Evolutionary conservation across 2,797 vertebrate species (phyloP).

Genomic region (Paratrypauchen microcephalus): DNA sequence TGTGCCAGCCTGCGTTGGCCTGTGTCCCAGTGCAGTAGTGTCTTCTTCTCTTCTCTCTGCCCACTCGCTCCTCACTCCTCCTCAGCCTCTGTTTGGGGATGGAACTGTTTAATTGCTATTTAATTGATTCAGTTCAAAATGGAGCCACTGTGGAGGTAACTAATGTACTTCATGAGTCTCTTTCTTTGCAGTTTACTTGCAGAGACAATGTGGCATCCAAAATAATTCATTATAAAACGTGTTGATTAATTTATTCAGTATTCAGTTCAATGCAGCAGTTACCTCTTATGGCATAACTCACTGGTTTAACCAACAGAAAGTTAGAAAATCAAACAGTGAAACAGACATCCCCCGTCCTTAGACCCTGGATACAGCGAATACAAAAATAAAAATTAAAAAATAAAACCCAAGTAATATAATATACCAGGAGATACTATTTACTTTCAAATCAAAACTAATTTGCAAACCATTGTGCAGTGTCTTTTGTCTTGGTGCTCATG

Average conservation of each 20-base stretch:
- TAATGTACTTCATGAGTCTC: conserved; percentile 33
- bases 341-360: too few relatives aligned
- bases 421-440: too few relatives aligned
- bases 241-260: background rate
- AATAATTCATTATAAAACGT: background rate
- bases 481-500: too few relatives aligned
- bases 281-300: too few relatives aligned
- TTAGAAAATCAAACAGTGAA: too few relatives aligned
- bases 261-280: too few relatives aligned
- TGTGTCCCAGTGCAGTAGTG: conserved; percentile 36
- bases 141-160: conserved; percentile 48
- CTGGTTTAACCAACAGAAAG: too few relatives aligned
- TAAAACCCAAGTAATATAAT: too few relatives aligned
- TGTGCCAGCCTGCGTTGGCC: conserved; percentile 40
- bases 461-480: too few relatives aligned
- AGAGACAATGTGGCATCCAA: background rate
- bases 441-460: too few relatives aligned
- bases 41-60: conserved; percentile 22
- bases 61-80: conserved; percentile 46
- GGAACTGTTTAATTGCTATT: conserved; percentile 64
- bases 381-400: too few relatives aligned
- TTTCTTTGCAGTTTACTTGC: conserved; percentile 16
- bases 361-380: too few relatives aligned
- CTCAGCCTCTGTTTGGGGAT: conserved; percentile 49
- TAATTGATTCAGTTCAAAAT: conserved; percentile 68